phyloP scores from a whole-genome alignment of 2,888 invertebrate species.

The Oscheius sp. region DNA sequence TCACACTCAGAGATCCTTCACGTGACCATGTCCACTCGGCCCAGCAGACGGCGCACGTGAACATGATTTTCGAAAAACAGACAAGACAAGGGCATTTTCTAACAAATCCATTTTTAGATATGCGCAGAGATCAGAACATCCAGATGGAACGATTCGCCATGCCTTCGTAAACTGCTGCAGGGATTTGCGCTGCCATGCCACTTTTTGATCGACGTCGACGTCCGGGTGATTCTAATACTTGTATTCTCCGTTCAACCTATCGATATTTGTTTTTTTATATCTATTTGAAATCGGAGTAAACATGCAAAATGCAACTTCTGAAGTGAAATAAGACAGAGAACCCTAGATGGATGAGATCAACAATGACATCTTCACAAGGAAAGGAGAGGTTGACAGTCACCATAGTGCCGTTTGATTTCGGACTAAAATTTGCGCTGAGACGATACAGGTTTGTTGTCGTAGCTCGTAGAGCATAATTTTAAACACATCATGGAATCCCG shows the following conservation, averaged over 20 bases:
- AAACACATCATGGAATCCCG: no score
- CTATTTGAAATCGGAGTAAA: no score
- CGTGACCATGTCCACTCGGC: neutral
- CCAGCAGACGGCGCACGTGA: neutral
- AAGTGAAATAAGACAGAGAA: no score
- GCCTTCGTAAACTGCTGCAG: slow-evolving; percentile 11
- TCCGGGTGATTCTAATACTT: slow-evolving; percentile 28
- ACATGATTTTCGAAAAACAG: neutral
- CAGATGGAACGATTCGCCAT: slow-evolving; percentile 30
- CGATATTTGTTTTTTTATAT: no score
- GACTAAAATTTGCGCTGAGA: no score
- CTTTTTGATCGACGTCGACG: slow-evolving; percentile 7
- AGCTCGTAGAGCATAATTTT: no score
- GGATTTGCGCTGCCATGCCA: neutral
- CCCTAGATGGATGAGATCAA: no score
- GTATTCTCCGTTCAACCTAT: slow-evolving; percentile 7
- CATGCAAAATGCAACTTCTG: no score
- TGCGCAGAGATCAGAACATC: slow-evolving; percentile 20
- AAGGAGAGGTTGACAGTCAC: no score
- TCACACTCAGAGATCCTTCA: neutral
- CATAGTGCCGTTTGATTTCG: no score
- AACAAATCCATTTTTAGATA: slow-evolving; percentile 5
- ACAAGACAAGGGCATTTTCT: neutral
- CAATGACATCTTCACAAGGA: no score
- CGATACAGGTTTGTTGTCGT: no score